These are phyloP conservation scores for Nansenia antarctica DNA, from an alignment of 2,113 vertebrate genomes.

Conservation along the genomic window DNA sequence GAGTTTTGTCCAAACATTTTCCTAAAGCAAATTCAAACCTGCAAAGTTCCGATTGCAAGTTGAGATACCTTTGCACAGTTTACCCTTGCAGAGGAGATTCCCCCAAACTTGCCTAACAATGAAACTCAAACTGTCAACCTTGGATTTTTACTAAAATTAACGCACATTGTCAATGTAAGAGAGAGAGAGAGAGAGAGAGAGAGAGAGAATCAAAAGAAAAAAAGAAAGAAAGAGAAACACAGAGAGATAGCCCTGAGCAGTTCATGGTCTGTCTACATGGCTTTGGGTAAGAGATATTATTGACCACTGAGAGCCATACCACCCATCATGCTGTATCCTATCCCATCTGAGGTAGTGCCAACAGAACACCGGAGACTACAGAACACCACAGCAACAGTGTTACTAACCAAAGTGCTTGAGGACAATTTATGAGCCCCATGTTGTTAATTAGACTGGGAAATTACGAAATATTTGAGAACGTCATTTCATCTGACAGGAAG, in stretches of 20 bases:
- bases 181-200: background rate
- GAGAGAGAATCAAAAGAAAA: background rate
- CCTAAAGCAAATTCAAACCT: too few relatives aligned
- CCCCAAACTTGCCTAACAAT: background rate
- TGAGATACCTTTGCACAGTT: too few relatives aligned
- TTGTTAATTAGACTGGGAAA: slow-evolving; percentile 1
- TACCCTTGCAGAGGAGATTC: too few relatives aligned
- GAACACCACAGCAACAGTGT: slow-evolving; percentile 1
- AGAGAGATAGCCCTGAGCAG: too few relatives aligned
- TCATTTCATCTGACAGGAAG: background rate
- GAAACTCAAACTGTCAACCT: too few relatives aligned
- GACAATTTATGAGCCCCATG: slow-evolving; percentile 2
- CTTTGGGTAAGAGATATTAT: background rate
- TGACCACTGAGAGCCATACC: background rate
- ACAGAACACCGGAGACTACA: background rate
- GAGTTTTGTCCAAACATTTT: too few relatives aligned
- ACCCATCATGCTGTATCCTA: background rate
- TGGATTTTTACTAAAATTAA: too few relatives aligned
- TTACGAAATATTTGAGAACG: slow-evolving; percentile 1
- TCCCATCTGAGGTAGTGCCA: background rate
- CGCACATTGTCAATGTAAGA: too few relatives aligned
- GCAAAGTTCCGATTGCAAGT: too few relatives aligned
- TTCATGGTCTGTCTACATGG: background rate
- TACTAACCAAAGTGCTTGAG: background rate
- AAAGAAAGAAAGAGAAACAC: too few relatives aligned